Evolutionary conservation across 2,113 vertebrate genomes (phyloP), one percentile per base, ranked within the genome.

Genomic region (Pardalotus punctatus): DNA sequence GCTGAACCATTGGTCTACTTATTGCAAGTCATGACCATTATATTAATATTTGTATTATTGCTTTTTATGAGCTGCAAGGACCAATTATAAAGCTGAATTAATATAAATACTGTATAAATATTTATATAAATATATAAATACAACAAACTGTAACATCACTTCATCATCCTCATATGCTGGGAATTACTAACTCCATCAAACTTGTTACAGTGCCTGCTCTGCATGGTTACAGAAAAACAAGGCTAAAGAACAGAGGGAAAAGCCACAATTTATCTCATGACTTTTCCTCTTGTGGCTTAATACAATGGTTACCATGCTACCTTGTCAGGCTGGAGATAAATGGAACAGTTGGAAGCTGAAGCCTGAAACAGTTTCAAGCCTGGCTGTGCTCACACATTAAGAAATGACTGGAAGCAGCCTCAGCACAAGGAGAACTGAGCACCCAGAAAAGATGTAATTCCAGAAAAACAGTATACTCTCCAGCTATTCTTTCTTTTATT

Each of bases 311-410:
- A 77, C 62, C 47, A 60, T 15, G 71, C 47, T 77, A 73, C 78
- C 66, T 91, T 77, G 84, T 85, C 91, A 86, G 60, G 38, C 42
- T 90, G 66, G 50, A 93, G 66, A 91, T 77, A 85, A 94, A 93
- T 85, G 62, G 70, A 94, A 73, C 81, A 56, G 77, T 60, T 86
- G 81, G 84, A 86, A 70, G 33, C n/a, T 67, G 80, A 84, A 93
- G 50, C 42, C 58, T 57, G 23, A 65, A 89, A 76, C 28, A 22
- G 43, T 36, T 87, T 93, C 73, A 65, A 93, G 58, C 33, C 74
- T 73, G 38, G 35, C 79, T 88, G 54, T 76, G 61, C 54, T 85
- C 74, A 53, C 33, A 40, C n/a, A 14, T 53, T 72, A 72, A 80
- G 70, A 54, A 87, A 76, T 3, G 28, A 54, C 66, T 93, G 62